A percentile compares a stretch with the other conserved stretches of the same genome.
Conservation (phyloP, 2,888 invertebrate species). For the Rhagium mordax region DNA sequence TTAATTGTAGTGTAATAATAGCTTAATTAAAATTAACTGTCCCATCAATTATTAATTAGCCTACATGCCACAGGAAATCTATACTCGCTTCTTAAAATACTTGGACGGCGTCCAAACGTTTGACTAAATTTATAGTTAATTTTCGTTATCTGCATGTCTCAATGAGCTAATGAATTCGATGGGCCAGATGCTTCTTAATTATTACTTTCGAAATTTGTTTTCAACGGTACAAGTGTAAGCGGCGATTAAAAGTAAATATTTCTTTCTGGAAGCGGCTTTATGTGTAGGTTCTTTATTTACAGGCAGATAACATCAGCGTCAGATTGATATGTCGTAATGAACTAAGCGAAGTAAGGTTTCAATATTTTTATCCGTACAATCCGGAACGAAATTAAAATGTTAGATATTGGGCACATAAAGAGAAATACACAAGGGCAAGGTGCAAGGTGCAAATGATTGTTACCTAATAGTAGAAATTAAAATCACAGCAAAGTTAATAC, state of each 20-base stretch:
- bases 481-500: too few species aligned
- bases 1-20: conserved; percentile 19
- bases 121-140: conserved; percentile 26
- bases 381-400: background rate
- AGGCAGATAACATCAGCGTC: background rate
- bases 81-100: conserved; percentile 20
- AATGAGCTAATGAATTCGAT: conserved; percentile 43
- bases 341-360: background rate
- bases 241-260: conserved; percentile 1
- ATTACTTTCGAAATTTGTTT: conserved; percentile 35
- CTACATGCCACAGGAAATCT: background rate
- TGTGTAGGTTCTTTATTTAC: background rate
- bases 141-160: conserved; percentile 22
- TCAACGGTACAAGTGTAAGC: background rate
- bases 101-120: conserved; percentile 38
- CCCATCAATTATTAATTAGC: conserved; percentile 19
- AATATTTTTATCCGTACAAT: background rate
- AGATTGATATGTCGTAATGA: background rate
- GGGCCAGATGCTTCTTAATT: conserved; percentile 43
- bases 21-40: conserved; percentile 24
- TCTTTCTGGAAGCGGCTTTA: conserved; percentile 3
- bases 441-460: too few species aligned
- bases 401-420: too few species aligned
- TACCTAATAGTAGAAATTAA: too few species aligned
- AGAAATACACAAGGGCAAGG: too few species aligned